Evolutionary conservation across 1,140 invertebrate genomes (phyloP).

Genomic region (Elymnias hypermnestra): DNA sequence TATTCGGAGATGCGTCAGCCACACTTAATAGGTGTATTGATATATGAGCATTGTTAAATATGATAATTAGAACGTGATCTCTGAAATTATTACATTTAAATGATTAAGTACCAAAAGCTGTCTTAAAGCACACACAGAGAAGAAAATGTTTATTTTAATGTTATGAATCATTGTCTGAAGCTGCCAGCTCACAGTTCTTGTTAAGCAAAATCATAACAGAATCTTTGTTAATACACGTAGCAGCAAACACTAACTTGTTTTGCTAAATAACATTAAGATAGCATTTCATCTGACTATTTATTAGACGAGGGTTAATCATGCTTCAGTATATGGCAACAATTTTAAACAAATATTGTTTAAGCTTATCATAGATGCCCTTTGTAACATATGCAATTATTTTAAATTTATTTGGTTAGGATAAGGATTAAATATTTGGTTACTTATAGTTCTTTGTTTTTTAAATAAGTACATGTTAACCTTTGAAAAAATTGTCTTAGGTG

Average conservation of each 20-base stretch:
- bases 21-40: no score
- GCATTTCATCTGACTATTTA: neutral
- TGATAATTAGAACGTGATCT: conserved; percentile 28
- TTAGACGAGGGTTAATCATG: neutral
- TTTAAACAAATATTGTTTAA: no score
- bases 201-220: conserved; percentile 27
- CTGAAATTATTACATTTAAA: conserved; percentile 28
- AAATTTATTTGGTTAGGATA: no score
- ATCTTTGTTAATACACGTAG: conserved; percentile 26
- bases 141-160: conserved; percentile 55
- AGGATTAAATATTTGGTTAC: no score
- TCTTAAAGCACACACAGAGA: conserved; percentile 38
- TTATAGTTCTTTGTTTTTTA: no score
- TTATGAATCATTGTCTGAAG: conserved; percentile 45
- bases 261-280: neutral
- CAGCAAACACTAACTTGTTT: conserved; percentile 1
- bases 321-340: no score
- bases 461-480: no score
- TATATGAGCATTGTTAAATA: conserved; percentile 17
- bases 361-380: no score
- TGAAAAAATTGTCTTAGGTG: no score
- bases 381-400: no score
- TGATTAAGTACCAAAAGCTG: conserved; percentile 40
- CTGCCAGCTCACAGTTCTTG: conserved; percentile 27
- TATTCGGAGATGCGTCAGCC: no score